Evolutionary conservation across 2,797 vertebrate genomes (phyloP), one percentile per base, ranked within the genome.

Genomic region (Propithecus perrieri): DNA sequence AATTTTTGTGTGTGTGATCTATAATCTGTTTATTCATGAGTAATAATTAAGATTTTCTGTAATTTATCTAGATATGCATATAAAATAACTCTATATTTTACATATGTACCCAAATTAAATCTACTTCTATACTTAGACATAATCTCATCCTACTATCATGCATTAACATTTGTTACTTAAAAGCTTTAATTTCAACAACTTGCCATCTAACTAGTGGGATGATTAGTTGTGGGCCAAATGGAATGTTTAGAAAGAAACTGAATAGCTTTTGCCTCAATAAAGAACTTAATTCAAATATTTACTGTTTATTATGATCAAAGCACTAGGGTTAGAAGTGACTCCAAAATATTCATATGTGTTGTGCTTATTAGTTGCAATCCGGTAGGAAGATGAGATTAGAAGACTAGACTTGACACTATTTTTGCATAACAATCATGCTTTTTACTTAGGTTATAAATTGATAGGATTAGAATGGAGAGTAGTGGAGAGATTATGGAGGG

Each of bases 81-180:
- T 89, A 91, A 87, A 90, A 61, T 38, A 48, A 55, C 28, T 80
- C 26, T n/a, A 5, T 46, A 83, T 89, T 93, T 89, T 95, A 89
- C 69, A 55, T 18, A 85, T 35, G 22, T 74, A 38, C 80, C 10
- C 24, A 79, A 61, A 72, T 90, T 43, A 48, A 91, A 61, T 83
- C 15, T 57, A 61, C 11, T 85, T 90, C 50, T 79, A 8, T 78
- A 69, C 2, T 86, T 72, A 74, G 5, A 15, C 2, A n/a, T 50
- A 75, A 30, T 81, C 9, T 89, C 48, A 80, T 61, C 2, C 30
- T 84, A 75, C 17, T 26, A 5, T 86, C 14, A 85, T 61, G 4
- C 20, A 13, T 5, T 90, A 59, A 38, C 30, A 9, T 41, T 89
- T 87, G 5, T 83, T 85, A 83, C 17, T 81, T 81, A 71, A 85